Percentiles rank a stretch among this genome's conserved stretches.
These are phyloP conservation scores for Harpagifer antarcticus DNA, from an alignment of 2,797 vertebrate genomes.

Conservation along the genomic window DNA sequence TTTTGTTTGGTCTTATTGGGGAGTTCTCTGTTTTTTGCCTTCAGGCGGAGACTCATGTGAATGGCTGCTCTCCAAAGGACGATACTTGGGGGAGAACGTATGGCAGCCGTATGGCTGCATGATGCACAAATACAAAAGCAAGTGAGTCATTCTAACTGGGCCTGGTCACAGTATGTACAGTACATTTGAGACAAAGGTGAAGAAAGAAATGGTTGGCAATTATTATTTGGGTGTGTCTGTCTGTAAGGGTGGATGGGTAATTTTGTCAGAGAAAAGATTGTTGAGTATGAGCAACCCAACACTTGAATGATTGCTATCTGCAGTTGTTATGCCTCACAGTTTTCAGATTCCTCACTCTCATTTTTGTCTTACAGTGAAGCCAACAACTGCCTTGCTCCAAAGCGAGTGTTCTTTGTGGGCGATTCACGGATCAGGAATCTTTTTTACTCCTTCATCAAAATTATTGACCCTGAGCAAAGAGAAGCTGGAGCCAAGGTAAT, in stretches of 20 bases:
- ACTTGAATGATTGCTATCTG: conserved; percentile 17
- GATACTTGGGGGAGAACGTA: conserved; percentile 94
- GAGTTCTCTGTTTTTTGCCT: conserved; percentile 56
- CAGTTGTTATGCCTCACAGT: neutral
- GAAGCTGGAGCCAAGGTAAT: conserved; percentile 94
- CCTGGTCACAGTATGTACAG: conserved; percentile 5
- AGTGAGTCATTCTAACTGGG: conserved; percentile 80
- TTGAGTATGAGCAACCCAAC: neutral
- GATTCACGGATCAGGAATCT: conserved; percentile 97
- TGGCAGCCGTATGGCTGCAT: conserved; percentile 99
- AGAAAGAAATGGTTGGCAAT: neutral
- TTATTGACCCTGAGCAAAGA: conserved; percentile 89
- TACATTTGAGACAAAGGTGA: conserved; percentile 11
- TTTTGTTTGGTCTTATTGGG: conserved; percentile 36
- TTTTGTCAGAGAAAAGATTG: neutral
- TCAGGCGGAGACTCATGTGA: conserved; percentile 94
- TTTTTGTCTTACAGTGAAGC: conserved; percentile 90
- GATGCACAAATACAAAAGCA: conserved; percentile 98
- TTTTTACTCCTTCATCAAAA: conserved; percentile 94
- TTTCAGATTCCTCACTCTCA: conserved; percentile 1
- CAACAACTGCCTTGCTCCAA: conserved; percentile 91
- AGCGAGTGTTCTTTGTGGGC: conserved; percentile 92
- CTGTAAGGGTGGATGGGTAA: conserved; percentile 1
- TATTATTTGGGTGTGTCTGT: neutral
- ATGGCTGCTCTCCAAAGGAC: conserved; percentile 95